A percentile compares a stretch with the other conserved stretches of the same genome.
These are phyloP conservation scores for Takifugu ocellatus DNA, from an alignment of 2,797 vertebrate species.

Conservation along the genomic window DNA sequence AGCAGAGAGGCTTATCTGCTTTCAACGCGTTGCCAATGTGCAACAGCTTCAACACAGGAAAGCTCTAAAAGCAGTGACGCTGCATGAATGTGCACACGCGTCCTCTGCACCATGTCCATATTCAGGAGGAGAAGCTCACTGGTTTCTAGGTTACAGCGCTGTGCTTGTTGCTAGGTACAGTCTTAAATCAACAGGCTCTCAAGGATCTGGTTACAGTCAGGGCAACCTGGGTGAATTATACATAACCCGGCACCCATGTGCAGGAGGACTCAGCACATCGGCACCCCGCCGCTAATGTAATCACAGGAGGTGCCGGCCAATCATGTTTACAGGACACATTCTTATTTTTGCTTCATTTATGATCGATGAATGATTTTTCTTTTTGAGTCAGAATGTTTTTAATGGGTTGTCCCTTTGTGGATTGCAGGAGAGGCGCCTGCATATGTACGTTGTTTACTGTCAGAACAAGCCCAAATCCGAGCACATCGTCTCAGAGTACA, in stretches of 20 bases:
- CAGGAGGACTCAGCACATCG: slow-evolving; percentile 47
- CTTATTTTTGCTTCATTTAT: slow-evolving; percentile 10
- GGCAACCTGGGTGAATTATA: slow-evolving; percentile 74
- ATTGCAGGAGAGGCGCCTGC: slow-evolving; percentile 91
- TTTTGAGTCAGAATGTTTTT: slow-evolving; percentile 5
- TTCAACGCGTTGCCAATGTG: slow-evolving; percentile 33
- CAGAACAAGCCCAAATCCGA: slow-evolving; percentile 99
- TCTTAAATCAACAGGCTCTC: slow-evolving; percentile 41
- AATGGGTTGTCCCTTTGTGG: slow-evolving; percentile 26
- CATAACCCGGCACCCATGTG: slow-evolving; percentile 66
- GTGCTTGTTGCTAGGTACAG: slow-evolving; percentile 60
- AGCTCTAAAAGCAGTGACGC: slow-evolving; percentile 4
- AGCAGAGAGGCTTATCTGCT: slow-evolving; percentile 41
- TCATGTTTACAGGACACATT: slow-evolving; percentile 45
- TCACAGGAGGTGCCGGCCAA: slow-evolving; percentile 44
- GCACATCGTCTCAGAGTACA: slow-evolving; percentile 98
- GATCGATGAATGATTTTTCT: slow-evolving; percentile 19
- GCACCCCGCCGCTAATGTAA: slow-evolving; percentile 48
- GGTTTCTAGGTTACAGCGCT: slow-evolving; percentile 60
- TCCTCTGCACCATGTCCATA: slow-evolving; percentile 17
- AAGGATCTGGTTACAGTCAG: slow-evolving; percentile 66
- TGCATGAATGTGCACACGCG: slow-evolving; percentile 1
- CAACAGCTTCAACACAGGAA: slow-evolving; percentile 23
- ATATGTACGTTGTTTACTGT: slow-evolving; percentile 99
- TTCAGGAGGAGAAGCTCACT: slow-evolving; percentile 34